Base-by-base conservation (phyloP, 2,797 vertebrate species). In the Bothrops alternatus region DNA sequence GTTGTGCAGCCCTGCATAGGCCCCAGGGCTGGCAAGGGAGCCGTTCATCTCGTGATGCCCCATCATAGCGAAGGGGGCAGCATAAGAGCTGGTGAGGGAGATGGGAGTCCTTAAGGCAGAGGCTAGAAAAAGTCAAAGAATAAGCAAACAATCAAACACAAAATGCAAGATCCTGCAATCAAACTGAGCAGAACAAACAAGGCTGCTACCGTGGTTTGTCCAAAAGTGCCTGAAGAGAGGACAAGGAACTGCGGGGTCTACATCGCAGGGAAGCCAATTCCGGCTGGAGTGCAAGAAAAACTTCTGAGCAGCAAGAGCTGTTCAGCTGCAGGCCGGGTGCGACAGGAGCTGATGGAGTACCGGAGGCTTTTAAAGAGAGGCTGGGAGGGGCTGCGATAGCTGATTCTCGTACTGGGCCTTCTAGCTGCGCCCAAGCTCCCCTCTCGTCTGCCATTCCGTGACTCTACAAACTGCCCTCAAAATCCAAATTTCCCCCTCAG, bases 11-110 rank as follows among this genome's bases (percentile, higher is more conserved):
- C 99, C 97, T 0, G 99, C 98, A 0, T 99, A 99, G 93, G 98
- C 98, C 0, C 98, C 98, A 0, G 99, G 98, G 96, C 98, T 99
- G 95, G 98, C 98, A 92, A 99, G 98, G 1, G 99, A 98, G 11
- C 99, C 99, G 3, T 99, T 99, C 98, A 99, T 99, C 94, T 99
- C 99, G 0, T 98, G 99, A 95, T 99, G 99, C 86, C 98, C 98
- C 98, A 99, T 99, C 99, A 99, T 99, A n/a, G 98, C 98, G 0
- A 99, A 99, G 0, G 99, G 99, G 0, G 98, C 94, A 0, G 98
- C 98, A 0, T 99, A 99, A 10, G 98, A 98, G 23, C 98, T 98
- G 0, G 98, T 98, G 0, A 99, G 98, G 65, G 99, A 98, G 96
- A 99, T 97, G 16, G 99, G 99, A 0, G 98, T 98, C n/a, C 99